Evolutionary conservation across 2,113 vertebrate genomes (phyloP).

Genomic region (Thamnaconus septentrionalis): DNA sequence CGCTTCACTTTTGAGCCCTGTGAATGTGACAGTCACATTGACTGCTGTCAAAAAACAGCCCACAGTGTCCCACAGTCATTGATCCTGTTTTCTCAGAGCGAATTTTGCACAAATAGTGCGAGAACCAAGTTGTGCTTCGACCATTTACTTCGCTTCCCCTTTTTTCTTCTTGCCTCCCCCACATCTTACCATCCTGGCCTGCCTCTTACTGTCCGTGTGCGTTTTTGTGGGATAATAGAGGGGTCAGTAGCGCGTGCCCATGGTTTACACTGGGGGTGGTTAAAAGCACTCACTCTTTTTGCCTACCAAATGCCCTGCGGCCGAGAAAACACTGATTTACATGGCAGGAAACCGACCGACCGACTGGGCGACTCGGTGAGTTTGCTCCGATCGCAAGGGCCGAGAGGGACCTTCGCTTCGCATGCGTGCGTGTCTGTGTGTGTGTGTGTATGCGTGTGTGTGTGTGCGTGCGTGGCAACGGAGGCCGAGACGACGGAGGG

Average conservation of each 20-base stretch:
- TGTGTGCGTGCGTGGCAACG: constrained; percentile 25
- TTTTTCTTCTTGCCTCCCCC: not conserved
- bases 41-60: too few relatives aligned
- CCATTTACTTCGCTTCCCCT: not conserved
- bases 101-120: too few relatives aligned
- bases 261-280: constrained; percentile 64
- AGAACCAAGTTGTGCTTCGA: not conserved
- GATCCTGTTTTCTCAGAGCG: too few relatives aligned
- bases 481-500: constrained; percentile 69
- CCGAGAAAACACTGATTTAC: constrained; percentile 57
- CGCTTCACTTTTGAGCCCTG: too few relatives aligned
- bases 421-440: constrained; percentile 18
- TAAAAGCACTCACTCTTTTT: constrained; percentile 60
- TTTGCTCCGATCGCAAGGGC: not conserved
- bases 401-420: not conserved
- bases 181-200: not conserved
- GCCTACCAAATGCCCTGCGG: constrained; percentile 68
- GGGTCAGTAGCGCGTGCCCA: constrained; percentile 55
- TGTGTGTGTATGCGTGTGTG: constrained; percentile 18
- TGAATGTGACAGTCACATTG: too few relatives aligned
- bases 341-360: constrained; percentile 62
- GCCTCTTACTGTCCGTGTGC: constrained; percentile 10
- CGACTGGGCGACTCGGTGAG: too few relatives aligned
- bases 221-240: constrained; percentile 55
- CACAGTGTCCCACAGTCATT: too few relatives aligned